A percentile compares a stretch with the other conserved stretches of the same genome.
Evolutionary conservation across 2,888 invertebrate genomes (phyloP).

Genomic region (Amaurobius ferox): DNA sequence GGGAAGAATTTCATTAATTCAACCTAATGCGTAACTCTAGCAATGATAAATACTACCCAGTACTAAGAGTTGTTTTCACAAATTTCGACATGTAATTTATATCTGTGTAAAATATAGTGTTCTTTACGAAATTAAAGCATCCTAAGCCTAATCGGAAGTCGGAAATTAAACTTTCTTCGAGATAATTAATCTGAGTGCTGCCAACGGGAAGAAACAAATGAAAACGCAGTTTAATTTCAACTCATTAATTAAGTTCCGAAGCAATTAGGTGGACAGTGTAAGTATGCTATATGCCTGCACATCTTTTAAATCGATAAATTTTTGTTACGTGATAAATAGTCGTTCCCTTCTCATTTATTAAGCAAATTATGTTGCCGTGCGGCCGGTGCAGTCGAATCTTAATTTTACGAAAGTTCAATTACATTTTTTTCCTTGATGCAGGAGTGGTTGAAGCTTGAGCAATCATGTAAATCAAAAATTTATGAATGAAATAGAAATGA

Average conservation of each 20-base stretch:
- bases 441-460: no score
- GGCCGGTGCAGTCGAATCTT: not conserved
- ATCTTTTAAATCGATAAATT: slow-evolving; percentile 6
- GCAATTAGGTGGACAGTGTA: not conserved
- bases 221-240: slow-evolving; percentile 2
- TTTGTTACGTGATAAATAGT: slow-evolving; percentile 13
- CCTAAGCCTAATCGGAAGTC: not conserved
- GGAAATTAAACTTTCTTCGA: slow-evolving; percentile 5
- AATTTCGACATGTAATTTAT: not conserved
- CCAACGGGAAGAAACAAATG: slow-evolving; percentile 12
- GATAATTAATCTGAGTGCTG: not conserved
- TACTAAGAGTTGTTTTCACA: not conserved
- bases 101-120: not conserved
- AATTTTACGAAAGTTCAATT: slow-evolving; percentile 1
- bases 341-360: not conserved
- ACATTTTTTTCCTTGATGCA: not conserved
- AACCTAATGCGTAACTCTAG: not conserved
- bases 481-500: no score
- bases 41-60: not conserved
- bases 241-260: slow-evolving; percentile 6
- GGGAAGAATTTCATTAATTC: no score
- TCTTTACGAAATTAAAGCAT: not conserved
- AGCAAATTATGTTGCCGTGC: not conserved
- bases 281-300: not conserved
- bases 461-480: no score